Percentiles rank a stretch among this genome's conserved stretches.
These are phyloP conservation scores for Dromaius novaehollandiae DNA, from an alignment of 2,113 vertebrate genomes.

Conservation along the genomic window DNA sequence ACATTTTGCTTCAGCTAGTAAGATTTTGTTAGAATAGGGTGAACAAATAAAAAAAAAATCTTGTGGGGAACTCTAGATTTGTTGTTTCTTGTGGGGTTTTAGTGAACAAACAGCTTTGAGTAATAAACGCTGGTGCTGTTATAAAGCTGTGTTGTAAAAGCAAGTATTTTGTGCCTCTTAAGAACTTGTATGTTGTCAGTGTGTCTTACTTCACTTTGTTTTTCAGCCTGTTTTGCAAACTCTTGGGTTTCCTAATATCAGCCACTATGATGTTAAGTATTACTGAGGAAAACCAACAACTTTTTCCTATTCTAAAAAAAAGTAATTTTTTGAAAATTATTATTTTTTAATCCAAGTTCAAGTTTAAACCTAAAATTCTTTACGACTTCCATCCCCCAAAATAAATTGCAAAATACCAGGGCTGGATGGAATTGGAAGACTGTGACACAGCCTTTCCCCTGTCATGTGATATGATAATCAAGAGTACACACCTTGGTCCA, in stretches of 20 bases:
- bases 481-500: not conserved
- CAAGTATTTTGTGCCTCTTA: not conserved
- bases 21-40: not conserved
- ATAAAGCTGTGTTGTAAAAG: constrained; percentile 1
- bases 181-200: not conserved
- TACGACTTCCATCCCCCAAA: not conserved
- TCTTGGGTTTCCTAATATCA: constrained; percentile 27
- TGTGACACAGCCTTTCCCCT: not conserved
- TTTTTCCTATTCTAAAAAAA: not conserved
- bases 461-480: not conserved
- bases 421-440: not conserved
- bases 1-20: not conserved
- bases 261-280: not conserved
- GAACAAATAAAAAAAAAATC: not conserved
- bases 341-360: not conserved
- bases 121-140: not conserved
- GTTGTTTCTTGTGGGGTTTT: not conserved
- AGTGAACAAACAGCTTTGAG: not conserved
- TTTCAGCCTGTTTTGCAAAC: constrained; percentile 42
- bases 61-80: accelerated
- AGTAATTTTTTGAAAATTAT: not conserved
- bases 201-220: constrained; percentile 37
- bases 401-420: not conserved
- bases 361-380: not conserved
- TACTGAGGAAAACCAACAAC: not conserved